Base-by-base conservation (phyloP, 2,797 vertebrate species). In the Simalia tracyae region DNA sequence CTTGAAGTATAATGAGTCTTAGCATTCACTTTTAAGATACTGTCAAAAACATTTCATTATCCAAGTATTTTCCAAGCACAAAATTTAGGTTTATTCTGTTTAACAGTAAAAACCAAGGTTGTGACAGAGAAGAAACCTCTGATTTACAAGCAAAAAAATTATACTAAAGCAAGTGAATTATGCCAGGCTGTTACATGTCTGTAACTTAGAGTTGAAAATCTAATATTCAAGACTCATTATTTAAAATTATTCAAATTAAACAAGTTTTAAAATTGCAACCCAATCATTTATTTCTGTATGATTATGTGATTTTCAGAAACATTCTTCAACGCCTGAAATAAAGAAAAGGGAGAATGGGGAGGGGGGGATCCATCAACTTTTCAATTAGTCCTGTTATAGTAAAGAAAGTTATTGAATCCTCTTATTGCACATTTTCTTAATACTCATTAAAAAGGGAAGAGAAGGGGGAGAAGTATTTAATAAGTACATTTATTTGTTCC, bases 361-460 rank as follows among this genome's bases (percentile, higher is more conserved):
- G 50, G 50, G 50, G 61, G 93, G 61, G 7, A n/a, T 50, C 56
- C 22, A 50, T 91, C 56, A 87, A 88, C 4, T 72, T 4, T 95
- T 93, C 76, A 85, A 10, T 90, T 86, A 93, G 54, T 86, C 64
- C 56, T 72, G 4, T 59, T 7, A 76, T 42, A 92, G 59, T 46
- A 87, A 93, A 72, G 5, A 7, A 86, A 91, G 15, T 15, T 90
- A 61, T 2, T 50, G 0, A 60, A 12, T 81, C 10, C 86, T 31
- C 5, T 1, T 56, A 5, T 63, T 56, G 42, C 28, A 59, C 1
- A 15, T 1, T 72, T 61, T n/a, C 42, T 42, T 42, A 42, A 42
- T 42, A 42, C 42, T 42, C 42, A 42, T 42, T 42, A 42, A 42
- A 42, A 42, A 42, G 42, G 42, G 3, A 42, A 42, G 42, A 42